Percentiles rank a stretch among this genome's conserved stretches.
Conservation (phyloP, 2,113 vertebrate species). For the Plestiodon gilberti region DNA sequence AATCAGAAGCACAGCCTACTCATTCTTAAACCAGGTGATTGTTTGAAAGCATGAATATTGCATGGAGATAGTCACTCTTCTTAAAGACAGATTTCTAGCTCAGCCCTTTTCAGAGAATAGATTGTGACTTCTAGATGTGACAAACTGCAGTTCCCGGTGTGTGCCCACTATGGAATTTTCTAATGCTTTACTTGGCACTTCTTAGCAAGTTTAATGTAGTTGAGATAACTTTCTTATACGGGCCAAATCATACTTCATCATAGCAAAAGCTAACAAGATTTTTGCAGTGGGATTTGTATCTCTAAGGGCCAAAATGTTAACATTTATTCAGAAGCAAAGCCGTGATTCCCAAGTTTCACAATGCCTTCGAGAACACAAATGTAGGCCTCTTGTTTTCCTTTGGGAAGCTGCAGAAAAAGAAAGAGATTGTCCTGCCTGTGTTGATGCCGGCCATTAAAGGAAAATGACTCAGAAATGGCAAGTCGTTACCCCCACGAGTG, state of each 20-base stretch:
- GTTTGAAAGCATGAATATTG: constrained; percentile 26
- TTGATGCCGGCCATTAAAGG: no score
- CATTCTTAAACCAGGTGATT: fast-evolving
- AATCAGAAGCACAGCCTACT: not conserved
- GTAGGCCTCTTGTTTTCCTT: not conserved
- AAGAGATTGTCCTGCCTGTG: constrained; percentile 46
- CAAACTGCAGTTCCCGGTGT: constrained; percentile 10
- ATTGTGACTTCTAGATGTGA: constrained; percentile 14
- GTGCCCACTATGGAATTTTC: constrained; percentile 47
- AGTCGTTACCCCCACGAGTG: no score
- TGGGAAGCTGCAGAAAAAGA: constrained; percentile 39
- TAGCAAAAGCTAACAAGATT: constrained; percentile 40
- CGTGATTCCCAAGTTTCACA: constrained; percentile 62
- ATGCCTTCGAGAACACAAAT: constrained; percentile 39
- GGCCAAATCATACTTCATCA: constrained; percentile 53
- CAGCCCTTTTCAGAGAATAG: constrained; percentile 3
- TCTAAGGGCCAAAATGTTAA: constrained; percentile 65
- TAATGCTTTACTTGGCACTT: constrained; percentile 69
- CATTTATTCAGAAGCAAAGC: constrained; percentile 55
- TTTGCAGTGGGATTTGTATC: constrained; percentile 55
- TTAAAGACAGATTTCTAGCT: not conserved
- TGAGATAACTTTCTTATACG: constrained; percentile 59
- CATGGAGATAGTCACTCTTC: not conserved
- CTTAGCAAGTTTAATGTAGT: constrained; percentile 56
- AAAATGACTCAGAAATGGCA: no score